Percentiles rank a stretch among this genome's conserved stretches.
phyloP scores from a whole-genome alignment of 2,888 invertebrate species.

The Limnephilus lunatus region DNA sequence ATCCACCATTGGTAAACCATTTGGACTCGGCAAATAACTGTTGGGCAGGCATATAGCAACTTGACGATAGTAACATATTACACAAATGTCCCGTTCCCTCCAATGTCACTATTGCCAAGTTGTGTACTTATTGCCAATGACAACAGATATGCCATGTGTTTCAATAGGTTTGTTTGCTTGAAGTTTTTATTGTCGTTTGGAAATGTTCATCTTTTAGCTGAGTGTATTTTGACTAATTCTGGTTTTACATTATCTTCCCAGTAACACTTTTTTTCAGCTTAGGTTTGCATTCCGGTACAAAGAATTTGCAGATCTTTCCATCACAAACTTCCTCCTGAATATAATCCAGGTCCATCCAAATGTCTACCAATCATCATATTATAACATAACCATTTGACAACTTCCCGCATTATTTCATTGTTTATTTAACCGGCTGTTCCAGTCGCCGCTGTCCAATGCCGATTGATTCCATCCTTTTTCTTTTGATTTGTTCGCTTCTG shows the following conservation, averaged over 20 bases:
- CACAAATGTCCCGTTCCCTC: neutral
- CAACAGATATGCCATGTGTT: neutral
- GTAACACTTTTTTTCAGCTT: conserved; percentile 50
- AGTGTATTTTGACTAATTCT: conserved; percentile 19
- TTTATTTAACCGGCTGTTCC: conserved; percentile 64
- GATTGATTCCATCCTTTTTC: conserved; percentile 40
- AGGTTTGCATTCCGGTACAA: conserved; percentile 32
- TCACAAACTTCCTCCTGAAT: conserved; percentile 36
- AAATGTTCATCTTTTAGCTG: neutral
- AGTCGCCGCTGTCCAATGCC: conserved; percentile 33
- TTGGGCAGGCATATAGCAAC: neutral
- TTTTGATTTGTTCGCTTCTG: conserved; percentile 8
- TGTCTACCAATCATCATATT: conserved; percentile 36
- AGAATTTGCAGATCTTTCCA: neutral
- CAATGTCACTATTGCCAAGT: neutral
- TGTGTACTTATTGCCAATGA: neutral
- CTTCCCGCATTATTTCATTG: conserved; percentile 32
- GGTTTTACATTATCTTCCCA: conserved; percentile 33
- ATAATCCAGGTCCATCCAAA: conserved; percentile 49
- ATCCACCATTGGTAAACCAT: no score
- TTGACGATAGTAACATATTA: neutral
- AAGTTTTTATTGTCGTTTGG: neutral
- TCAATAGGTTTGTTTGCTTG: neutral
- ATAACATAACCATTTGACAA: conserved; percentile 40
- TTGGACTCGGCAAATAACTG: neutral